Evolutionary conservation across 2,113 vertebrate species (phyloP).

Genomic region (Psittacula cyanocephala): DNA sequence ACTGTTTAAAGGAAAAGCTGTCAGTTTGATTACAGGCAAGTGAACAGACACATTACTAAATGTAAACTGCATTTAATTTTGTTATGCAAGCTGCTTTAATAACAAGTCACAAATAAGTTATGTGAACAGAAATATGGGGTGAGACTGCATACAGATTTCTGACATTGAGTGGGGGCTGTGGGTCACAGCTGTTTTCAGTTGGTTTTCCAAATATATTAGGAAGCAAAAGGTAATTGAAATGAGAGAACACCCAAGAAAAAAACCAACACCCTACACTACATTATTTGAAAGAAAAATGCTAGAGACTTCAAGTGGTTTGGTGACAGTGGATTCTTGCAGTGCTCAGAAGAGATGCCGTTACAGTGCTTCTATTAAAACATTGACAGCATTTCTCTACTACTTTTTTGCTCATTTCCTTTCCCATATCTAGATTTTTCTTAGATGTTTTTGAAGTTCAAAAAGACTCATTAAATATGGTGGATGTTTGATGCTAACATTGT

Average conservation of each 20-base stretch:
- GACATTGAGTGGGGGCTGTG: neutral
- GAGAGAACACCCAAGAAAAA: neutral
- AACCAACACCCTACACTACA: rapidly evolving
- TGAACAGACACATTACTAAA: constrained; percentile 33
- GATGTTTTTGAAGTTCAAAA: neutral
- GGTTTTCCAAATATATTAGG: neutral
- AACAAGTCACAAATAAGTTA: constrained; percentile 26
- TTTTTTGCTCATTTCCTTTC: neutral
- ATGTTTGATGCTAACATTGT: neutral
- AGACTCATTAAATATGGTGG: neutral
- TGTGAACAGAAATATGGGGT: neutral
- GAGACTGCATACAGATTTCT: neutral
- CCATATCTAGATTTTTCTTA: neutral
- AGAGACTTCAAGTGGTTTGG: neutral
- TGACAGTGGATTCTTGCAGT: neutral
- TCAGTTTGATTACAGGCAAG: constrained; percentile 64
- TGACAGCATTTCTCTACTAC: neutral
- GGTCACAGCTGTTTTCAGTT: neutral
- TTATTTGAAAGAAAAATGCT: neutral
- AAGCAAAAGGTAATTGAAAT: constrained; percentile 9
- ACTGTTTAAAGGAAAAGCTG: constrained; percentile 64
- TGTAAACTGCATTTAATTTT: constrained; percentile 59
- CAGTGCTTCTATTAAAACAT: neutral
- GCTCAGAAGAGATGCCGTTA: neutral
- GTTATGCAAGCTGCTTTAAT: constrained; percentile 57